These are phyloP conservation scores for Pampus argenteus DNA, from an alignment of 2,797 vertebrate species.

Conservation along the genomic window DNA sequence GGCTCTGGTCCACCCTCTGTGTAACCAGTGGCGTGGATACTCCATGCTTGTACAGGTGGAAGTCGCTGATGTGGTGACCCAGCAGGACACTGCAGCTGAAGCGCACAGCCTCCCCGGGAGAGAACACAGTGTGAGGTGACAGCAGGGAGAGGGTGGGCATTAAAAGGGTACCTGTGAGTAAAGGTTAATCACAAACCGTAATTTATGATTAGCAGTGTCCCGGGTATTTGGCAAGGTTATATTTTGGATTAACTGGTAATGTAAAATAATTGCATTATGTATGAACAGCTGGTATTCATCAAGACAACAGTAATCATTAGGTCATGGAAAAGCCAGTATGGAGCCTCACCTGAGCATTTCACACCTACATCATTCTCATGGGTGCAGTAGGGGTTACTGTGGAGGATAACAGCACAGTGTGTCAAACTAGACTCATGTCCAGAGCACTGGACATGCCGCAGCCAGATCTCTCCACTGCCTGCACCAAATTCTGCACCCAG, in stretches of 20 bases:
- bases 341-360: conserved; percentile 82
- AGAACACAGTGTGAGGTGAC: conserved; percentile 79
- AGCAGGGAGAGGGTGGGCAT: conserved; percentile 80
- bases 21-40: conserved; percentile 81
- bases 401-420: conserved; percentile 69
- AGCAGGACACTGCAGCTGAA: conserved; percentile 80
- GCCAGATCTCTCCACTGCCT: conserved; percentile 74
- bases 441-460: conserved; percentile 77
- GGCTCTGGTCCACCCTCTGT: conserved; percentile 78
- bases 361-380: conserved; percentile 80
- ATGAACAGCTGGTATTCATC: conserved; percentile 22
- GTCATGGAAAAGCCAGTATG: not conserved
- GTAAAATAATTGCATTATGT: too few relatives aligned
- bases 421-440: conserved; percentile 80
- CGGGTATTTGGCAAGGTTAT: not conserved
- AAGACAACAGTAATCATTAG: not conserved
- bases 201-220: too few relatives aligned
- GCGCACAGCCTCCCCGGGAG: conserved; percentile 78
- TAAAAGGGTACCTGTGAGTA: conserved; percentile 73
- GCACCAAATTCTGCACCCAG: conserved; percentile 71
- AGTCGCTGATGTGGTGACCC: conserved; percentile 78
- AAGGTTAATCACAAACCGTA: not conserved
- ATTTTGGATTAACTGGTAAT: too few relatives aligned
- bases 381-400: conserved; percentile 70
- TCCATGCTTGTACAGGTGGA: conserved; percentile 82